Conservation (phyloP, 2,797 vertebrate genomes). For the Falco biarmicus region DNA sequence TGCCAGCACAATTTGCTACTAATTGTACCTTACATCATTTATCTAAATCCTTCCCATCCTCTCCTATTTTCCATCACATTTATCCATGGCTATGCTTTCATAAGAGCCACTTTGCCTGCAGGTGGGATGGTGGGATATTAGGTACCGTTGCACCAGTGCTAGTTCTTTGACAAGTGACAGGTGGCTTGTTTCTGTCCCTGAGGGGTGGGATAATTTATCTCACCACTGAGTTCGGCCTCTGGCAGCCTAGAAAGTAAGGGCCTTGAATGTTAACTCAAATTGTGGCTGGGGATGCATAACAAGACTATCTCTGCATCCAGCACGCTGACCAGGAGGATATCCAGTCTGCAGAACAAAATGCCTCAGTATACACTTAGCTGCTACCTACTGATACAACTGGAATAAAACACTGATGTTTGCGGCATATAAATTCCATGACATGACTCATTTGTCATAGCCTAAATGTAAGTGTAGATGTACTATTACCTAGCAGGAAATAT, state of each 20-base stretch:
- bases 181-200: conserved; percentile 15
- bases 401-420: background rate
- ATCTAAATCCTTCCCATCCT: background rate
- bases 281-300: conserved; percentile 7
- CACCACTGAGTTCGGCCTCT: background rate
- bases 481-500: background rate
- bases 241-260: background rate
- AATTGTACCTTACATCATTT: conserved; percentile 1
- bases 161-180: conserved; percentile 36
- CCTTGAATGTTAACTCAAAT: conserved; percentile 2
- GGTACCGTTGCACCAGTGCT: background rate
- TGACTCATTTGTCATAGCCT: background rate
- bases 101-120: background rate
- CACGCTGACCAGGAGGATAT: background rate
- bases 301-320: background rate
- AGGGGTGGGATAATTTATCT: conserved; percentile 24
- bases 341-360: background rate
- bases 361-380: background rate
- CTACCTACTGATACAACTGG: background rate
- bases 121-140: background rate
- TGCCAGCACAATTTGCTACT: background rate
- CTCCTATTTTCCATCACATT: background rate
- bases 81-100: background rate
- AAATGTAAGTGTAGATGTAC: background rate
- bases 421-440: background rate